Evolutionary conservation across 2,797 vertebrate species (phyloP).

Genomic region (Falco rusticolus): DNA sequence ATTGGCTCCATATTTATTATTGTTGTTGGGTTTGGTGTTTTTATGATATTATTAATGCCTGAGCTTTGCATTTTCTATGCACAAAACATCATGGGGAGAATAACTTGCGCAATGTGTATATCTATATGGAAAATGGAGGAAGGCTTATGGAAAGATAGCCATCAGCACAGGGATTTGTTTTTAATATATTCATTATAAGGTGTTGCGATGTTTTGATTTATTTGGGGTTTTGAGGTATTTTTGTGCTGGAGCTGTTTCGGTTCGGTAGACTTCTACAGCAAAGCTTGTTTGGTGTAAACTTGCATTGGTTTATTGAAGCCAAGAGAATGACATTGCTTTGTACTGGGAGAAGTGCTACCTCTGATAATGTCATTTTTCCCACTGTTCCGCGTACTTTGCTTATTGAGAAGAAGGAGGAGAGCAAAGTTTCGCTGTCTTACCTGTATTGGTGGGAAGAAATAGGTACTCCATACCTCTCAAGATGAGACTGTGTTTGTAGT

Average conservation of each 20-base stretch:
- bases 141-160: neutral
- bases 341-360: neutral
- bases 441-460: neutral
- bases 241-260: neutral
- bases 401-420: neutral
- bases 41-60: slow-evolving; percentile 56
- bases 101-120: neutral
- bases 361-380: neutral
- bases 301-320: neutral
- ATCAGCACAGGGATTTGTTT: neutral
- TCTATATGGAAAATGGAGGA: slow-evolving; percentile 1
- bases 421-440: neutral
- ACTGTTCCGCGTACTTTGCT: neutral
- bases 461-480: neutral
- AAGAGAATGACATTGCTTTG: neutral
- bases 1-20: slow-evolving; percentile 69
- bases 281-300: neutral
- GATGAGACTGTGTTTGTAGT: neutral
- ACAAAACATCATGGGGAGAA: neutral
- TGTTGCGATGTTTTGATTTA: neutral
- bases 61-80: slow-evolving; percentile 48
- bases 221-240: neutral
- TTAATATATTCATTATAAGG: neutral
- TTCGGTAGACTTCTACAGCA: neutral
- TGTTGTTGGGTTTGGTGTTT: slow-evolving; percentile 52